Conservation (phyloP, 1,140 invertebrate genomes). For the Bombus picipes region DNA sequence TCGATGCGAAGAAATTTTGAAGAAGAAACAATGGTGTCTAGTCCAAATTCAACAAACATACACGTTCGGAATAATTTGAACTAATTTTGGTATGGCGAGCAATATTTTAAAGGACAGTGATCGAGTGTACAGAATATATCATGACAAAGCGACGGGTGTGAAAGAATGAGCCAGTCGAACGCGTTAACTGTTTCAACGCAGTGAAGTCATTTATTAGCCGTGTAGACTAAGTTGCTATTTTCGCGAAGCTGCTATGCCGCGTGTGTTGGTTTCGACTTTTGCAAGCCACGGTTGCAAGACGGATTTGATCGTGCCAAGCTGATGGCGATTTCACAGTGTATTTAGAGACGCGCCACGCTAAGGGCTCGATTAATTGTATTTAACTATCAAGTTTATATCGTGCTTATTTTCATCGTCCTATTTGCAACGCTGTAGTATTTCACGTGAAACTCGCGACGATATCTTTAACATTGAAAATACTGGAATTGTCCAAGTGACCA, state of each 20-base stretch:
- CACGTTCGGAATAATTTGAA: not conserved
- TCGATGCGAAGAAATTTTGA: not conserved
- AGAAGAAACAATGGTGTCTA: too few species aligned
- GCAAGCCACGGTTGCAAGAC: not conserved
- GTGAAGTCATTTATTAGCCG: constrained; percentile 62
- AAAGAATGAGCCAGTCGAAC: constrained; percentile 16
- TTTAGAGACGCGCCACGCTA: not conserved
- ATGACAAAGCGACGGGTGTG: not conserved
- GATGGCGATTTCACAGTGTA: constrained; percentile 14
- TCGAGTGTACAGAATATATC: not conserved
- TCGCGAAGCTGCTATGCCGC: constrained; percentile 45
- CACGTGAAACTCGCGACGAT: not conserved
- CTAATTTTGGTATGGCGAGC: not conserved
- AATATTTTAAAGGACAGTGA: not conserved
- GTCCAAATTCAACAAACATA: not conserved
- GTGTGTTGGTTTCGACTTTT: constrained; percentile 22
- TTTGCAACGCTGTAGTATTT: not conserved
- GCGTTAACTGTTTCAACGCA: constrained; percentile 56
- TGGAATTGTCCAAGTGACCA: not conserved
- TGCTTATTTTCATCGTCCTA: too few species aligned
- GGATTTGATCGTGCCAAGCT: constrained; percentile 21
- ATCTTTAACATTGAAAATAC: not conserved
- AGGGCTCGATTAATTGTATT: constrained; percentile 12
- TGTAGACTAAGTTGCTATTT: constrained; percentile 64
- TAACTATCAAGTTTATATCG: not conserved